phyloP scores from a whole-genome alignment of 2,113 vertebrate species.

The Phaethon lepturus region DNA sequence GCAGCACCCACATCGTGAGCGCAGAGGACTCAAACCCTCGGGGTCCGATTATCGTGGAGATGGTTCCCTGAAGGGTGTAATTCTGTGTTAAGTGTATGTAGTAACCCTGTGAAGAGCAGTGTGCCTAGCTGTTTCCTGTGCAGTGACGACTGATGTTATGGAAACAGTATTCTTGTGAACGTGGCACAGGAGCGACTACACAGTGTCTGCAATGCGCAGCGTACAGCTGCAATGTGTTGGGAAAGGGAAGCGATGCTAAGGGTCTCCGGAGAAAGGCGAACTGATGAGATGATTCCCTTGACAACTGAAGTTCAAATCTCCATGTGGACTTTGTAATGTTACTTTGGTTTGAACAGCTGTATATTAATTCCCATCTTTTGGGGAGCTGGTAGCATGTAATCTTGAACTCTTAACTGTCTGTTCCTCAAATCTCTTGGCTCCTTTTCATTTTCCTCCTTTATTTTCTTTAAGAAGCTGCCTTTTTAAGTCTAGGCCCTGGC shows the following conservation, averaged over 20 bases:
- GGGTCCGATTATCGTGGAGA: accelerated
- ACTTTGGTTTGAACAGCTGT: neutral
- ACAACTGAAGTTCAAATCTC: neutral
- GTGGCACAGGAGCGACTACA: accelerated
- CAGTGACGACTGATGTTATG: neutral
- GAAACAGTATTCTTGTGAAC: neutral
- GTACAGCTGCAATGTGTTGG: neutral
- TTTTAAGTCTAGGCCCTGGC: neutral
- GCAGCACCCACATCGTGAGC: accelerated
- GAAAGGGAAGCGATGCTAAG: neutral
- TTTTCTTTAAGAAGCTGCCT: neutral
- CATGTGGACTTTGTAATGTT: neutral
- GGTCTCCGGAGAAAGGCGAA: neutral
- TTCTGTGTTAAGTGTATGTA: no score
- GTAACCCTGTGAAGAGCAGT: neutral
- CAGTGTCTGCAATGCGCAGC: neutral
- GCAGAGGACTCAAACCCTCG: neutral
- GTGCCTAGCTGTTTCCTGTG: neutral
- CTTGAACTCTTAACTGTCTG: neutral
- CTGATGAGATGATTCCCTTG: neutral
- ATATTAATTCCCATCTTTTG: neutral
- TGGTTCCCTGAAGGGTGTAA: neutral
- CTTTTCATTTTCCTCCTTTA: neutral
- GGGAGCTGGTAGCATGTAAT: neutral
- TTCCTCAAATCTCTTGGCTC: neutral